Percentiles rank a stretch among this genome's conserved stretches.
phyloP scores from a whole-genome alignment of 2,113 vertebrate species.

The Nibea albiflora region DNA sequence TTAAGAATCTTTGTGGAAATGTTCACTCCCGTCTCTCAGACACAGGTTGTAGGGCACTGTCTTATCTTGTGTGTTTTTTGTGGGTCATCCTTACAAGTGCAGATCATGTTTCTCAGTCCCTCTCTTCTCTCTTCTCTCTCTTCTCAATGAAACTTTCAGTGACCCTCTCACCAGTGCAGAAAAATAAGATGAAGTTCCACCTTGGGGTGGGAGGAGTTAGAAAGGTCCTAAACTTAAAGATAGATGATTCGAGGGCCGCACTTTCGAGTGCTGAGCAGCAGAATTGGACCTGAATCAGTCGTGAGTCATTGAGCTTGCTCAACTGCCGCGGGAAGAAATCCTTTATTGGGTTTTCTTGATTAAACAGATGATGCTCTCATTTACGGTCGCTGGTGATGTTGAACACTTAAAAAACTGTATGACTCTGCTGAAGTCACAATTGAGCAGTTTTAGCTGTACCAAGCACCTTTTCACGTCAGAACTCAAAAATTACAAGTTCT shows the following conservation, averaged over 20 bases:
- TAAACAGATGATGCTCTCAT: conserved; percentile 41
- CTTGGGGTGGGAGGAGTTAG: background rate
- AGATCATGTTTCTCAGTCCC: background rate
- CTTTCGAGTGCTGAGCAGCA: background rate
- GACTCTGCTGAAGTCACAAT: conserved; percentile 12
- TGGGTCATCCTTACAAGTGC: background rate
- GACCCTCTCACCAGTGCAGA: background rate
- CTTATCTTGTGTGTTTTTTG: background rate
- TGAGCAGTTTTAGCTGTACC: conserved; percentile 1
- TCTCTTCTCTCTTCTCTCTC: too few relatives aligned
- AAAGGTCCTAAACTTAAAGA: conserved; percentile 11
- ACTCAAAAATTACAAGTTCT: background rate
- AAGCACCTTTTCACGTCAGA: conserved; percentile 10
- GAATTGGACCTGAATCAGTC: conserved; percentile 22
- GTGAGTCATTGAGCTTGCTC: conserved; percentile 26
- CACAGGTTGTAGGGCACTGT: background rate
- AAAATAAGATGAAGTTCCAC: background rate
- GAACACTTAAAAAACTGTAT: conserved; percentile 3
- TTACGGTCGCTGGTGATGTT: background rate
- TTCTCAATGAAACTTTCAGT: background rate
- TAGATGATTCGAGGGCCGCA: background rate
- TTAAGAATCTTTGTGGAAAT: background rate
- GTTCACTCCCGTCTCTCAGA: background rate
- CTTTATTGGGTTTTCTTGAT: conserved; percentile 41
- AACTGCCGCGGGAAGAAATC: conserved; percentile 22